These are phyloP conservation scores for Eristalis pertinax DNA, from an alignment of 2,888 invertebrate species.

Conservation along the genomic window DNA sequence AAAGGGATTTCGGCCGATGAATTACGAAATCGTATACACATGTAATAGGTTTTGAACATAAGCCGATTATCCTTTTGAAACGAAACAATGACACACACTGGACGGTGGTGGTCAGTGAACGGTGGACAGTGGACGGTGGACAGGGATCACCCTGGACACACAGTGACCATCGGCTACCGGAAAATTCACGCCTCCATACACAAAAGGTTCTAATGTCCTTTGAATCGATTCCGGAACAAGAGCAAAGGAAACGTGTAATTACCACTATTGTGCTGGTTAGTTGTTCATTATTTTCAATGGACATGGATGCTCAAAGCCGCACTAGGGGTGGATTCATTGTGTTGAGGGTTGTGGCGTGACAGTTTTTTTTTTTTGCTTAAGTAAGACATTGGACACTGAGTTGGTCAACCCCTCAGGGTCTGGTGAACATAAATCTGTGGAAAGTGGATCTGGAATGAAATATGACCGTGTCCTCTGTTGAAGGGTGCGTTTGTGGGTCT, in stretches of 20 bases:
- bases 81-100: conserved; percentile 3
- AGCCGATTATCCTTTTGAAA: conserved; percentile 33
- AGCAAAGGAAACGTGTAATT: conserved; percentile 20
- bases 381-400: not conserved
- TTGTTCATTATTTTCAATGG: conserved; percentile 31
- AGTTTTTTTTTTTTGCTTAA: not conserved
- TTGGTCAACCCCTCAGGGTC: not conserved
- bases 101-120: not conserved
- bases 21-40: not conserved
- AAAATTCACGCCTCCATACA: conserved; percentile 31
- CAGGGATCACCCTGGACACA: not conserved
- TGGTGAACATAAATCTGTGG: not conserved
- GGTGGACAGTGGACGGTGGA: not conserved
- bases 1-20: not conserved
- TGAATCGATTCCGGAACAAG: conserved; percentile 6
- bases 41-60: conserved; percentile 10
- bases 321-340: not conserved
- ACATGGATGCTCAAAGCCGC: not conserved
- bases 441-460: not conserved
- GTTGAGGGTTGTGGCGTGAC: not conserved
- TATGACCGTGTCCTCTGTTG: not conserved
- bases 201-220: conserved; percentile 19
- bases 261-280: conserved; percentile 26
- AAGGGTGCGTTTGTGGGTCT: too few species aligned
- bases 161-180: not conserved